Base-by-base conservation (phyloP, 2,888 invertebrate species). In the Drosophila kuntzei region DNA sequence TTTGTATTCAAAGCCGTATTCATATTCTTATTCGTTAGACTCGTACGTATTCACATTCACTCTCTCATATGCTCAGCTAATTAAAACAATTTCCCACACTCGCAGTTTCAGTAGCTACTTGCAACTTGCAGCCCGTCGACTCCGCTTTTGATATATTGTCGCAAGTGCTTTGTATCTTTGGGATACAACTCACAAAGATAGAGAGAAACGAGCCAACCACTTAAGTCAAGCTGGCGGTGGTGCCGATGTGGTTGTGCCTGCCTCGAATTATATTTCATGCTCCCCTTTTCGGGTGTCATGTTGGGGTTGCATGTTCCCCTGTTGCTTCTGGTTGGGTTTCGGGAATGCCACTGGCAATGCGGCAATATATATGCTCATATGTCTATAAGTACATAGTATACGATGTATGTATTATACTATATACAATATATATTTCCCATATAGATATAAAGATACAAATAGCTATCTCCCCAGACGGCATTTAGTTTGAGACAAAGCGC, bases 71-170 rank as follows among this genome's bases (percentile, higher is more conserved):
- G 67, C 32, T 60, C 41, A 67, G 64, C 69, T 73, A 79, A 79
- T 79, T 79, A 79, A 79, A 79, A 79, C 64, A 65, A 79, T 73
- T 79, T 79, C 78, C 78, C 78, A 79, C 80, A 80, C 68, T 79
- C 61, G 59, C 49, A 54, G 47, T 34, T 54, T 25, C 36, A 32
- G 37, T 34, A 9, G n/a, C 9, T 4, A 53, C 47, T 22, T 14
- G 22, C 14, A 49, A 22, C 18, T 18, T 12, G 12, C 1, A 9
- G 47, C 14, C 39, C n/a, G 36, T n/a, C 20, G 37, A 1, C 36
- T 58, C 64, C 44, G 46, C 71, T 61, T 67, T 69, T 79, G 79
- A 79, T 79, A 79, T 71, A 79, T 79, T 71, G 68, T 77, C 69
- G 77, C 79, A 77, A 74, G 69, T 83, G 83, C 60, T 76, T 70